These are phyloP conservation scores for Sylvicola fuscatus DNA, from an alignment of 2,888 invertebrate species.

Conservation along the genomic window DNA sequence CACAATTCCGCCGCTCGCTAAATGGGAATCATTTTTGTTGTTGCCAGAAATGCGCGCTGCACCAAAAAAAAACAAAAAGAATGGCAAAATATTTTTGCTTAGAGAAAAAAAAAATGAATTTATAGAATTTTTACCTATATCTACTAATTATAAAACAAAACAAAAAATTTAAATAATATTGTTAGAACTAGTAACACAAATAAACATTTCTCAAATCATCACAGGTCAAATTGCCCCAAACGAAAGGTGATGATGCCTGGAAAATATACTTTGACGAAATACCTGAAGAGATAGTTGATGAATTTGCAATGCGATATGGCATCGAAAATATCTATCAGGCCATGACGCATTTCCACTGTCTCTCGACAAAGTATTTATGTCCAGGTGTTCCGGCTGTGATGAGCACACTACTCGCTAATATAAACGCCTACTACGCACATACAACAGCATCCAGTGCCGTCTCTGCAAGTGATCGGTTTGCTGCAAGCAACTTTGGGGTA, in stretches of 20 bases:
- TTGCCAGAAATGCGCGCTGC: too few species aligned
- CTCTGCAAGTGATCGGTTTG: constrained; percentile 96
- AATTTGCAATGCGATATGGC: constrained; percentile 99
- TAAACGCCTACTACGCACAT: constrained; percentile 98
- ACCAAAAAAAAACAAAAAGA: too few species aligned
- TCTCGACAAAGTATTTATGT: constrained; percentile 96
- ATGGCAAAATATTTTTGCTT: too few species aligned
- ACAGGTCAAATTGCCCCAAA: constrained; percentile 56
- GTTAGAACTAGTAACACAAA: not conserved
- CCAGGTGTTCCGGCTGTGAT: constrained; percentile 99
- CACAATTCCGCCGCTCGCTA: too few species aligned
- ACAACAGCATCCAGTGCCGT: constrained; percentile 96
- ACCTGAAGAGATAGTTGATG: constrained; percentile 96
- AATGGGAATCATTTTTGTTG: too few species aligned
- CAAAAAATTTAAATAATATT: too few species aligned
- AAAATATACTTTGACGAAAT: constrained; percentile 97
- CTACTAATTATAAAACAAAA: too few species aligned
- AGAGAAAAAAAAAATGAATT: too few species aligned
- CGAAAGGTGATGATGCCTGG: constrained; percentile 97
- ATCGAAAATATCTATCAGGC: constrained; percentile 95
- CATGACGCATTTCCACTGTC: constrained; percentile 83
- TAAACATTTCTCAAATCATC: constrained; percentile 1
- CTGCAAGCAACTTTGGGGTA: constrained; percentile 98
- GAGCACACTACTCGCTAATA: constrained; percentile 96
- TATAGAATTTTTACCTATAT: too few species aligned